Evolutionary conservation across 2,888 invertebrate genomes (phyloP).

Genomic region (Calephelis perditalis): DNA sequence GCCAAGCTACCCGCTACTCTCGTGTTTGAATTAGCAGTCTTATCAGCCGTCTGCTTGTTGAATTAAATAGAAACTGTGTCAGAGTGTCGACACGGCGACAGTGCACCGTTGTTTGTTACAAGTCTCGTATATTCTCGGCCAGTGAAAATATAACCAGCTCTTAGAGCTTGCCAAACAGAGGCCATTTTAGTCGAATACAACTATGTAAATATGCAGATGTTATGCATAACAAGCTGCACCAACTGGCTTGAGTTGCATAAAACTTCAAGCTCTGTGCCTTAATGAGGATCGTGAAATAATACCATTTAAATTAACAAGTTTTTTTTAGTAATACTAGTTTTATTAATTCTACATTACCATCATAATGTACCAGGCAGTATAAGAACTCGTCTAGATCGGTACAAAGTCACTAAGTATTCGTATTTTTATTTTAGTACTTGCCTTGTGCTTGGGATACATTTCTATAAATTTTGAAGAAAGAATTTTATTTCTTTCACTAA

Average conservation of each 20-base stretch:
- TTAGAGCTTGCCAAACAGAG: conserved; percentile 22
- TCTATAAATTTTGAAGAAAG: too few relatives aligned
- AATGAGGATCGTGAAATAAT: conserved; percentile 7
- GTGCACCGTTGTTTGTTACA: conserved; percentile 19
- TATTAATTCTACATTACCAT: not conserved
- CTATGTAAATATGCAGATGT: conserved; percentile 30
- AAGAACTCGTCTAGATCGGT: too few relatives aligned
- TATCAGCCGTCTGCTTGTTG: conserved; percentile 43
- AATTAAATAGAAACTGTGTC: conserved; percentile 60
- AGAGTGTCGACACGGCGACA: conserved; percentile 32
- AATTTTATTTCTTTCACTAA: too few relatives aligned
- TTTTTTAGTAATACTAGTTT: not conserved
- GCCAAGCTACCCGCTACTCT: conserved; percentile 1
- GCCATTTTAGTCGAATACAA: conserved; percentile 26
- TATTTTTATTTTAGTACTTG: too few relatives aligned
- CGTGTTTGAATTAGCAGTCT: not conserved
- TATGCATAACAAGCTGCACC: conserved; percentile 31
- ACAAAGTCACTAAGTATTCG: too few relatives aligned
- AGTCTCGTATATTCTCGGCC: conserved; percentile 16
- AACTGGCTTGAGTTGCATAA: conserved; percentile 27
- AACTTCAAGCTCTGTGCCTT: conserved; percentile 20
- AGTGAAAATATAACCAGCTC: conserved; percentile 20
- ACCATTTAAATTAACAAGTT: not conserved
- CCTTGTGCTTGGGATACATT: too few relatives aligned
- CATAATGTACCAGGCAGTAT: too few relatives aligned